Conservation (phyloP, 2,888 invertebrate genomes). For the Megalurothrips usitatus region DNA sequence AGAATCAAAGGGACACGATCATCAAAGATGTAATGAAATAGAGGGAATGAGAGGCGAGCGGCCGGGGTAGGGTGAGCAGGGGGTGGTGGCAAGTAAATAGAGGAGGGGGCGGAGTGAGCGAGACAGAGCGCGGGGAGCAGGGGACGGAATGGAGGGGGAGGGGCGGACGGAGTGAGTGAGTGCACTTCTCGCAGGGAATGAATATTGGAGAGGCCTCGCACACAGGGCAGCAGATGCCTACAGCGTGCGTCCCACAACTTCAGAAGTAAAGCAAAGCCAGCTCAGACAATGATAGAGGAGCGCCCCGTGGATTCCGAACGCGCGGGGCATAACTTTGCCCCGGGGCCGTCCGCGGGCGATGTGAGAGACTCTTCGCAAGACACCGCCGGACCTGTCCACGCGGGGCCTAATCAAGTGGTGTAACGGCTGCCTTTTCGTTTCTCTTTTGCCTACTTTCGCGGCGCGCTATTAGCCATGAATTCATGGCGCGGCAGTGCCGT, state of each 20-base stretch:
- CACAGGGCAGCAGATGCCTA: not conserved
- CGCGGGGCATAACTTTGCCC: conserved; percentile 2
- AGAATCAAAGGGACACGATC: no score
- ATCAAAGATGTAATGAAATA: no score
- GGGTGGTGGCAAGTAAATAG: not conserved
- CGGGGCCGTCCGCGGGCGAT: not conserved
- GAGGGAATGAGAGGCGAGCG: no score
- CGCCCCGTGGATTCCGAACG: not conserved
- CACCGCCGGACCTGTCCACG: no score
- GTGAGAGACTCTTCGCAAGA: no score
- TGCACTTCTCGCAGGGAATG: conserved; percentile 22
- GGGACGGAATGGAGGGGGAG: not conserved
- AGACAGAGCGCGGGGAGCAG: not conserved
- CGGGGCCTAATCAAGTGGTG: no score
- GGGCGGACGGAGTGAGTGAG: not conserved
- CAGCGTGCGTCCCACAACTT: conserved; percentile 16
- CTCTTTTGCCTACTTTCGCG: no score
- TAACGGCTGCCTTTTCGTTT: no score
- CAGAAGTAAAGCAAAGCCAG: conserved; percentile 15
- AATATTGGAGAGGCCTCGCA: conserved; percentile 3
- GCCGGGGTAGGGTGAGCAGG: no score
- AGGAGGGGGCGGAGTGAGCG: not conserved
- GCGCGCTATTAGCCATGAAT: no score
- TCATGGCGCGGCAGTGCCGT: no score
- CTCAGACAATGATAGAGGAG: conserved; percentile 24